Percentiles rank a stretch among this genome's conserved stretches.
Evolutionary conservation across 2,113 vertebrate genomes (phyloP).

Genomic region (human): GRCh38 chr3:146889001-146889500

Average conservation of each 20-base stretch:
- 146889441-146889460: neutral
- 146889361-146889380: too few relatives aligned
- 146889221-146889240: neutral
- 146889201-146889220: neutral
- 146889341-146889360: neutral
- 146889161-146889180: neutral
- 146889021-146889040: too few relatives aligned
- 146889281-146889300: neutral
- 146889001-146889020: neutral
- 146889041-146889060: neutral
- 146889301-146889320: neutral
- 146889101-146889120: neutral
- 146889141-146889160: neutral
- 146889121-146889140: neutral
- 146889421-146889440: neutral
- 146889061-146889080: neutral
- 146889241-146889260: neutral
- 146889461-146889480: neutral
- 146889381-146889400: neutral
- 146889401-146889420: neutral
- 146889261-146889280: neutral
- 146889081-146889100: neutral
- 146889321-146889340: neutral
- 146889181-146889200: neutral
- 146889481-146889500: neutral